These are phyloP conservation scores for Choreutis nemorana DNA, from an alignment of 2,888 invertebrate genomes.

Conservation along the genomic window DNA sequence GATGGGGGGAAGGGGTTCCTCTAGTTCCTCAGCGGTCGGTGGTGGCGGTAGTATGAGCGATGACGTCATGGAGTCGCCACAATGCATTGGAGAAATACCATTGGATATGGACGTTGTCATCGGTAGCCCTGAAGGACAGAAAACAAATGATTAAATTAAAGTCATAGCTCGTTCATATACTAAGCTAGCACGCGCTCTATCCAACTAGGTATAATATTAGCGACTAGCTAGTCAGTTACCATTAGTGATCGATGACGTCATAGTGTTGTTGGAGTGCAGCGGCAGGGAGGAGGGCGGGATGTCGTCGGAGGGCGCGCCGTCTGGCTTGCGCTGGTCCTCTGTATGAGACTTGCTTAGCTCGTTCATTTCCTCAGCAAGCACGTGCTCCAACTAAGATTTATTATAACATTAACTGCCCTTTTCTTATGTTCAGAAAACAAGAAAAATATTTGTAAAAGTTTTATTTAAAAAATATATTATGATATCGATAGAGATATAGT, in stretches of 20 bases:
- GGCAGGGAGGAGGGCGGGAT: conserved; percentile 45
- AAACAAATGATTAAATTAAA: background rate
- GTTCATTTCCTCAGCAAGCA: conserved; percentile 50
- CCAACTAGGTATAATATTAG: no score
- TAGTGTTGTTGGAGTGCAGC: conserved; percentile 26
- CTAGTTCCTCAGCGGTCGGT: conserved; percentile 21
- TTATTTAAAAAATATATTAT: no score
- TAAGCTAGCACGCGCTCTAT: no score
- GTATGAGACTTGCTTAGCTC: conserved; percentile 43
- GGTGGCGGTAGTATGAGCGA: conserved; percentile 36
- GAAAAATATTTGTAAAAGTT: no score
- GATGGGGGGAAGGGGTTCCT: conserved; percentile 34
- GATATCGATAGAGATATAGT: no score
- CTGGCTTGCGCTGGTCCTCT: conserved; percentile 48
- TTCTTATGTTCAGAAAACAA: no score
- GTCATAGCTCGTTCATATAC: no score
- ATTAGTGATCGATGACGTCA: conserved; percentile 21
- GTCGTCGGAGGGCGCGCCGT: conserved; percentile 51
- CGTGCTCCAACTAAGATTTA: conserved; percentile 52
- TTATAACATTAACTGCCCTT: conserved; percentile 1
- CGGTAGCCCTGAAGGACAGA: background rate
- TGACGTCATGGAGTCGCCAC: conserved; percentile 32
- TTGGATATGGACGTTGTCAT: conserved; percentile 11
- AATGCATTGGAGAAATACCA: conserved; percentile 17
- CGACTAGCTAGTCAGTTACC: no score